A percentile compares a stretch with the other conserved stretches of the same genome.
phyloP scores from a whole-genome alignment of 1,140 invertebrate species.

The Steinernema feltiae region DNA sequence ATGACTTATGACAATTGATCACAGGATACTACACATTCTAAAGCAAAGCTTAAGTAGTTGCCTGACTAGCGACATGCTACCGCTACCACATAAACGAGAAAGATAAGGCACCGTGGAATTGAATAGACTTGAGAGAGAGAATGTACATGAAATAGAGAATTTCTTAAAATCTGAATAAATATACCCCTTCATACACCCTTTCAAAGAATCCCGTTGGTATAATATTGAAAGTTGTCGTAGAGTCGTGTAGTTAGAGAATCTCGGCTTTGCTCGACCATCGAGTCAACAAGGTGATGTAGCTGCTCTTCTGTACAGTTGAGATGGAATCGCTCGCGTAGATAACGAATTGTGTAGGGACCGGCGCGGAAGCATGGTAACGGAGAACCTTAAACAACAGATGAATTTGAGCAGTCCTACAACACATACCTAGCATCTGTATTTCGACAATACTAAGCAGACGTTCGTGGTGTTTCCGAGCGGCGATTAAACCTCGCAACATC shows the following conservation, averaged over 20 bases:
- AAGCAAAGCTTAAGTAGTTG: too few species aligned
- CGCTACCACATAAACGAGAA: too few species aligned
- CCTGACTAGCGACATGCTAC: too few species aligned
- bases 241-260: slow-evolving; percentile 93
- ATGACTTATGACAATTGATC: too few species aligned
- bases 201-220: slow-evolving; percentile 87
- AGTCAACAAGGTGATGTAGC: slow-evolving; percentile 80
- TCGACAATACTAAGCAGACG: slow-evolving; percentile 89
- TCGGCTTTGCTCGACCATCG: slow-evolving; percentile 83
- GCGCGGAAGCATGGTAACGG: slow-evolving; percentile 92
- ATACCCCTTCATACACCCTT: too few species aligned
- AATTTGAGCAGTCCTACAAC: background rate
- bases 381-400: slow-evolving; percentile 67
- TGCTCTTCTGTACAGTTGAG: slow-evolving; percentile 88
- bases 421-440: slow-evolving; percentile 89
- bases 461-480: slow-evolving; percentile 92
- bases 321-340: slow-evolving; percentile 86
- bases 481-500: slow-evolving; percentile 86
- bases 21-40: too few species aligned
- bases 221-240: slow-evolving; percentile 98
- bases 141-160: too few species aligned
- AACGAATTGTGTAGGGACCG: slow-evolving; percentile 72
- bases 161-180: too few species aligned
- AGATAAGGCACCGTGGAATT: too few species aligned
- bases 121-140: too few species aligned